Evolutionary conservation across 2,113 vertebrate genomes (phyloP).

Genomic region (Tupaia tana): DNA sequence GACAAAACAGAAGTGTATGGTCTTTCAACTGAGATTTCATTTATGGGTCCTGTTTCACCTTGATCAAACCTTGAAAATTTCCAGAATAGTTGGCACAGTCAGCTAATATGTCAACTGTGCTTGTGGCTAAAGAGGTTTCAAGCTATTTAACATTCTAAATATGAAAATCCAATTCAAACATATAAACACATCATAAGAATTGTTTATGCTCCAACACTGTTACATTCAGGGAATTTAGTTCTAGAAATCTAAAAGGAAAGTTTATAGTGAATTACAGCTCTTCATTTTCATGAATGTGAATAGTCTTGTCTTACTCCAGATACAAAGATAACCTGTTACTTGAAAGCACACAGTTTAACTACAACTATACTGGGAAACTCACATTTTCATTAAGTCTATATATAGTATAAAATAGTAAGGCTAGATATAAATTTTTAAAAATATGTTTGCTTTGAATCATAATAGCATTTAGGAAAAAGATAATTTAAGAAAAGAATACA

Average conservation of each 20-base stretch:
- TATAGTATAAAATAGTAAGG: not conserved
- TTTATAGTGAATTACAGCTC: conserved; percentile 68
- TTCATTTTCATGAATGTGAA: conserved; percentile 76
- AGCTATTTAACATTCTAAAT: conserved; percentile 80
- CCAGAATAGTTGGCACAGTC: conserved; percentile 68
- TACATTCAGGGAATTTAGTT: conserved; percentile 68
- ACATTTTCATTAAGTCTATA: conserved; percentile 16
- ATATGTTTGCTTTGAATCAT: not conserved
- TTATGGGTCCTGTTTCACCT: conserved; percentile 60
- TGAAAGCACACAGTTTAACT: conserved; percentile 40
- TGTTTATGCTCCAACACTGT: conserved; percentile 70
- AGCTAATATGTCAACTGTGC: conserved; percentile 79
- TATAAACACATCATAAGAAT: conserved; percentile 80
- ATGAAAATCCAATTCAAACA: conserved; percentile 75
- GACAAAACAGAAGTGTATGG: not conserved
- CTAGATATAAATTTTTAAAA: not conserved
- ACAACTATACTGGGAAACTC: not conserved
- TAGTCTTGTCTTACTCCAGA: conserved; percentile 59
- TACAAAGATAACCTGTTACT: conserved; percentile 57
- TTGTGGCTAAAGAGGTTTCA: conserved; percentile 74
- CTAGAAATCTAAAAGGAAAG: conserved; percentile 63
- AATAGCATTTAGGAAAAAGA: not conserved
- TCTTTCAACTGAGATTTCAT: conserved; percentile 64
- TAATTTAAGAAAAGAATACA: not conserved
- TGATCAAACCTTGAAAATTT: conserved; percentile 72